phyloP scores from a whole-genome alignment of 2,113 vertebrate species.

The Amblyopsis rosae region DNA sequence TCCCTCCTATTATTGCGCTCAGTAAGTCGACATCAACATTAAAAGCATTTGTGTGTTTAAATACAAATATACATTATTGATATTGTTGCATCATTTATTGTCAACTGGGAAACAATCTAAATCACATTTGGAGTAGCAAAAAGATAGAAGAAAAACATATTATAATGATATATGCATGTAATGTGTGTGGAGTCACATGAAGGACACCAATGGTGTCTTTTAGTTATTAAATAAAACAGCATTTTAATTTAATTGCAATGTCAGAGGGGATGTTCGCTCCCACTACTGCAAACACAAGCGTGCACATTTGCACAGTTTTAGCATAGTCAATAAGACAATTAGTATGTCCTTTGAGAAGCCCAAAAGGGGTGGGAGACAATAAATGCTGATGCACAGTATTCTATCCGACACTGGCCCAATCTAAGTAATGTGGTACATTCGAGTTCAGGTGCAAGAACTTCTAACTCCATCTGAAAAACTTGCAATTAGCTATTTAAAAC shows the following conservation, averaged over 20 bases:
- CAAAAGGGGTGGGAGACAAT: slow-evolving; percentile 26
- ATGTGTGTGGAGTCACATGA: too few relatives aligned
- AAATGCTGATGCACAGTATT: slow-evolving; percentile 53
- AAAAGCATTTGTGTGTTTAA: slow-evolving; percentile 74
- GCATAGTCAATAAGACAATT: slow-evolving; percentile 60
- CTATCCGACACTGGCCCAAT: slow-evolving; percentile 31
- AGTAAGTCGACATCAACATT: slow-evolving; percentile 54
- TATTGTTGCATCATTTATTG: slow-evolving; percentile 67
- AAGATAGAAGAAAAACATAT: not conserved
- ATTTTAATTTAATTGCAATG: not conserved
- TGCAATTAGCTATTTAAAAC: too few relatives aligned
- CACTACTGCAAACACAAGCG: not conserved
- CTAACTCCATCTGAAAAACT: too few relatives aligned
- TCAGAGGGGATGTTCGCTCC: not conserved
- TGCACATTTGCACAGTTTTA: not conserved
- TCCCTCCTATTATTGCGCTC: slow-evolving; percentile 47
- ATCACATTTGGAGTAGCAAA: slow-evolving; percentile 32
- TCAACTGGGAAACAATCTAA: slow-evolving; percentile 50
- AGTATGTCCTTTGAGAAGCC: slow-evolving; percentile 51
- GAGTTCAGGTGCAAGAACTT: slow-evolving; percentile 1
- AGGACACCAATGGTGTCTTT: slow-evolving; percentile 1
- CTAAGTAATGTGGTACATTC: slow-evolving; percentile 26
- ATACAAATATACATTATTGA: slow-evolving; percentile 31
- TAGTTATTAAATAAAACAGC: slow-evolving; percentile 21
- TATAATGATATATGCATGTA: too few relatives aligned